Conservation (phyloP, 23 tunicate genomes). For the Halocynthia aurantium region DNA sequence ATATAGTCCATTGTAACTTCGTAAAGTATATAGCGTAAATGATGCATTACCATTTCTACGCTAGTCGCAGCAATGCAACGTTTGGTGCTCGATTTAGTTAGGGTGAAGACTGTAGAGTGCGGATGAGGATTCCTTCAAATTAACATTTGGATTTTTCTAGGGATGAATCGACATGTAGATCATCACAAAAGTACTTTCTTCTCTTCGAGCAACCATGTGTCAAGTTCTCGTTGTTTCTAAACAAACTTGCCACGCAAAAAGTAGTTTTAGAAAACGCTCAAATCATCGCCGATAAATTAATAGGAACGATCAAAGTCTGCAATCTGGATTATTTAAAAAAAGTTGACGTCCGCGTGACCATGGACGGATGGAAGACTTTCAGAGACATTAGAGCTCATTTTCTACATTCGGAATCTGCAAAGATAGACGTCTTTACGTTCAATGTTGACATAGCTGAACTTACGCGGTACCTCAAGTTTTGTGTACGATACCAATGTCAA, state of each 20-base stretch:
- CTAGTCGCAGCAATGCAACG: no score
- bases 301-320: constrained; percentile 22
- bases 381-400: constrained; percentile 20
- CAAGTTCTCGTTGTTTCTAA: constrained; percentile 17
- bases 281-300: constrained; percentile 17
- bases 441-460: constrained; percentile 4
- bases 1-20: no score
- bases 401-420: constrained; percentile 9
- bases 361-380: constrained; percentile 31
- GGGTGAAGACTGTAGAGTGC: no score
- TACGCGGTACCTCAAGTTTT: constrained; percentile 9
- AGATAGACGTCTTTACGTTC: constrained; percentile 33
- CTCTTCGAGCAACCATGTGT: constrained; percentile 16
- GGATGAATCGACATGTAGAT: no score
- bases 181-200: constrained; percentile 8
- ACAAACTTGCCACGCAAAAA: constrained; percentile 19
- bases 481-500: constrained; percentile 34
- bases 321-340: constrained; percentile 23
- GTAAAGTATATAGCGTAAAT: no score
- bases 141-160: no score
- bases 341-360: constrained; percentile 32
- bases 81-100: no score
- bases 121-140: no score
- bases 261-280: constrained; percentile 25
- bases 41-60: no score